A percentile compares a stretch with the other conserved stretches of the same genome.
Evolutionary conservation across 2,113 vertebrate genomes (phyloP).

Genomic region (Gobius niger): DNA sequence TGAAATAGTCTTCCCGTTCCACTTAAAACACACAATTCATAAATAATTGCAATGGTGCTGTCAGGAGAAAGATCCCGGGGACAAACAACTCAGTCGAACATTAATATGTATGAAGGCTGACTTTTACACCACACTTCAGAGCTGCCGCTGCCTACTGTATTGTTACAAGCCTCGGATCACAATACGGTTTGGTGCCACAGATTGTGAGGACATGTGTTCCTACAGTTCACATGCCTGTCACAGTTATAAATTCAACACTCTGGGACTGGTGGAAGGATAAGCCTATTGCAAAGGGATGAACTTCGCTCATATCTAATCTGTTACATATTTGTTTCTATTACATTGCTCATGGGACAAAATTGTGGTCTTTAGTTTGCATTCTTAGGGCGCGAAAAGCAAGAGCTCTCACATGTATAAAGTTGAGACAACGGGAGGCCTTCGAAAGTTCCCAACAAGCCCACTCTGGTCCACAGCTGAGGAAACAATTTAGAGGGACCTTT

Average conservation of each 20-base stretch:
- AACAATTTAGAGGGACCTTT: conserved; percentile 67
- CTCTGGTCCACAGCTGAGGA: conserved; percentile 64
- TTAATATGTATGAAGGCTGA: conserved; percentile 36
- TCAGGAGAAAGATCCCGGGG: conserved; percentile 46
- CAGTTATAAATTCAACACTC: not conserved
- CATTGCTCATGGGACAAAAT: conserved; percentile 14
- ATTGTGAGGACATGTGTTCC: not conserved
- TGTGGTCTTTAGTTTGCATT: conserved; percentile 13
- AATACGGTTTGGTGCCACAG: not conserved
- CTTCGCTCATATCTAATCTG: not conserved
- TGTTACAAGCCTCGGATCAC: conserved; percentile 6
- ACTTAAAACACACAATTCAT: conserved; percentile 50
- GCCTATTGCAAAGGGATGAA: no score
- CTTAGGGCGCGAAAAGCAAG: conserved; percentile 22
- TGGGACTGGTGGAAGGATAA: no score
- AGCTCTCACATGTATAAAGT: conserved; percentile 38
- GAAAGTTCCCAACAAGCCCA: conserved; percentile 38
- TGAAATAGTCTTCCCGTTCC: conserved; percentile 64
- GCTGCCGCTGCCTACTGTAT: not conserved
- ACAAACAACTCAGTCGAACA: conserved; percentile 34
- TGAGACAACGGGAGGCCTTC: conserved; percentile 49
- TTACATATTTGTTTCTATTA: not conserved
- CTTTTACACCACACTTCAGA: conserved; percentile 8
- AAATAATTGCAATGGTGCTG: conserved; percentile 59
- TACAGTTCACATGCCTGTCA: not conserved